A percentile compares a stretch with the other conserved stretches of the same genome.
These are phyloP conservation scores for Eubasilissa splendida DNA, from an alignment of 2,888 invertebrate genomes.

Conservation along the genomic window DNA sequence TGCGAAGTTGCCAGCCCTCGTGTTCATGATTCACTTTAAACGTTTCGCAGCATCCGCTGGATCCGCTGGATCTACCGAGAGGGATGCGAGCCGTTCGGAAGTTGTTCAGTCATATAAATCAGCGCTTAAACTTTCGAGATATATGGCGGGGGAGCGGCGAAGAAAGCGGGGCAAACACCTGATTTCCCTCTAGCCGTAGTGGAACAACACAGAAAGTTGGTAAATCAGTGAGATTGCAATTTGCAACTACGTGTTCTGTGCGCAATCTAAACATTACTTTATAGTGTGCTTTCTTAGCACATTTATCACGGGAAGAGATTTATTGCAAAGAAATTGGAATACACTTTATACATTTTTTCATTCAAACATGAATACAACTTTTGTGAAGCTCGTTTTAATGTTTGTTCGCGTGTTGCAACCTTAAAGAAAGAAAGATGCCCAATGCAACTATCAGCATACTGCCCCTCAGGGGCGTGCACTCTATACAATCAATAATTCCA, in stretches of 20 bases:
- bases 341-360: no score
- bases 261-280: conserved; percentile 10
- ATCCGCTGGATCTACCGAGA: conserved; percentile 21
- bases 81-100: conserved; percentile 31
- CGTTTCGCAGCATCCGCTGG: conserved; percentile 21
- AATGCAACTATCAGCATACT: no score
- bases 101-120: conserved; percentile 40
- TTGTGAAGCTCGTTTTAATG: no score
- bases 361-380: no score
- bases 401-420: no score
- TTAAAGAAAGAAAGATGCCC: no score
- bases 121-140: conserved; percentile 31
- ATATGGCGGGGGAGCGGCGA: conserved; percentile 1
- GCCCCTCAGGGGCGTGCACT: no score
- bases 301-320: no score
- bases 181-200: conserved; percentile 1
- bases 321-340: no score
- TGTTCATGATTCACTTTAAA: neutral
- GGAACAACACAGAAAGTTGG: conserved; percentile 23
- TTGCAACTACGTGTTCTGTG: conserved; percentile 20
- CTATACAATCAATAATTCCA: no score
- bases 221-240: conserved; percentile 23
- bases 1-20: no score
- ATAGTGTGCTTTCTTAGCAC: neutral
- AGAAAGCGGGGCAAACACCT: conserved; percentile 14